Percentiles rank a stretch among this genome's conserved stretches.
These are phyloP conservation scores for Athene noctua DNA, from an alignment of 2,113 vertebrate genomes.

Conservation along the genomic window DNA sequence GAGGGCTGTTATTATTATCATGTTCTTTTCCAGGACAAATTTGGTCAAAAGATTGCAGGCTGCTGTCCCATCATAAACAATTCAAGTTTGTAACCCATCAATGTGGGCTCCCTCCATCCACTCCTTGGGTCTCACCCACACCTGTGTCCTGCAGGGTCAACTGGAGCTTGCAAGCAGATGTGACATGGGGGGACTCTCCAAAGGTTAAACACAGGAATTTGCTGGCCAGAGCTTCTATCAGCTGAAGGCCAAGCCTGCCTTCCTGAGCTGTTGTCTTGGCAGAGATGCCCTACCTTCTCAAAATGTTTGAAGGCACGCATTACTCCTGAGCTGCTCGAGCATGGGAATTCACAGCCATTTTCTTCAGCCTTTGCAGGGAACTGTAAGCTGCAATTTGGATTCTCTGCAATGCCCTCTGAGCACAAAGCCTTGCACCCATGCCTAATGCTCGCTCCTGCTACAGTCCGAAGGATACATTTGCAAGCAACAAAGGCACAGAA, in stretches of 20 bases:
- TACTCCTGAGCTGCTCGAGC: background rate
- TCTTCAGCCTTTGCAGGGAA: background rate
- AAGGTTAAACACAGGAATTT: background rate
- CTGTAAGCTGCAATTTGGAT: background rate
- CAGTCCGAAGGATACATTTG: background rate
- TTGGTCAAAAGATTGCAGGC: background rate
- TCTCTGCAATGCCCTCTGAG: slow-evolving; percentile 2
- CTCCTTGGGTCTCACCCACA: background rate
- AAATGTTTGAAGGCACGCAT: background rate
- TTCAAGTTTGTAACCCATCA: background rate
- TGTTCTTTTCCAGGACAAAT: background rate
- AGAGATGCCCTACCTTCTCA: background rate
- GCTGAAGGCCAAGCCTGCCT: background rate
- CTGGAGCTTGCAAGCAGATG: background rate
- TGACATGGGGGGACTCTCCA: background rate
- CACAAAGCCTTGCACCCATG: background rate
- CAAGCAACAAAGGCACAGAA: background rate
- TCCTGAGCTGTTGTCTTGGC: background rate
- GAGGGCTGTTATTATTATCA: background rate
- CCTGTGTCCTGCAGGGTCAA: background rate
- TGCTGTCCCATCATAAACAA: background rate
- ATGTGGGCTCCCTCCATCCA: background rate
- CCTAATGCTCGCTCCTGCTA: background rate
- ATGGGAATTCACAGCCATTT: background rate
- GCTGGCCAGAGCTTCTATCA: background rate